These are phyloP conservation scores for Leptobrachium leishanense DNA, from an alignment of 2,113 vertebrate species.

Conservation along the genomic window DNA sequence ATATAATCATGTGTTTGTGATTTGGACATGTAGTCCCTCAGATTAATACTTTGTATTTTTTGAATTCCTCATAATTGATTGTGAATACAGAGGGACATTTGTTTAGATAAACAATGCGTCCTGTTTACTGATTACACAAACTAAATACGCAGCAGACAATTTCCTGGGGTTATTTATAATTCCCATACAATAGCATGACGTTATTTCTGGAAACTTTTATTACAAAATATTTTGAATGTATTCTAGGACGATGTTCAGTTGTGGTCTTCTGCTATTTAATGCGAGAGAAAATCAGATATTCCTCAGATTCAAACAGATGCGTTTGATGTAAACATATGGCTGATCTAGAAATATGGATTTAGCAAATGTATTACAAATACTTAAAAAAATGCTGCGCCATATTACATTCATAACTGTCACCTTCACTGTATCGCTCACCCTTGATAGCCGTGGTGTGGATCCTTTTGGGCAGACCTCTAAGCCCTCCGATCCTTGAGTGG, in stretches of 20 bases:
- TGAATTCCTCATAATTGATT: background rate
- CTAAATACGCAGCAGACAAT: conserved; percentile 25
- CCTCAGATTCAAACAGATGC: background rate
- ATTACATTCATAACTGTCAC: too few relatives aligned
- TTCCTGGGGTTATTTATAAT: conserved; percentile 36
- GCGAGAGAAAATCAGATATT: background rate
- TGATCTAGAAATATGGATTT: too few relatives aligned
- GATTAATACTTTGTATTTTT: background rate
- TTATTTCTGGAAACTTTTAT: background rate
- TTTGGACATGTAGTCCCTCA: background rate
- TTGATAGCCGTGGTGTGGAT: too few relatives aligned
- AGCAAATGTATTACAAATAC: background rate
- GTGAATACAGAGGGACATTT: conserved; percentile 21
- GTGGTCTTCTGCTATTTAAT: background rate
- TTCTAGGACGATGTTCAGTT: background rate
- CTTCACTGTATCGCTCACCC: too few relatives aligned
- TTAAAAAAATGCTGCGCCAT: too few relatives aligned
- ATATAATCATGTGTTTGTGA: background rate
- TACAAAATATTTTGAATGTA: background rate
- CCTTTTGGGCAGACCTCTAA: too few relatives aligned
- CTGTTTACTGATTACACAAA: conserved; percentile 44
- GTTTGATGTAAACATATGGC: too few relatives aligned
- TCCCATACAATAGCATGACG: background rate
- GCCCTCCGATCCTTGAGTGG: too few relatives aligned
- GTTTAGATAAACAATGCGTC: conserved; percentile 52